Evolutionary conservation across 2,797 vertebrate genomes (phyloP).

Genomic region (Aselliscus stoliczkanus): DNA sequence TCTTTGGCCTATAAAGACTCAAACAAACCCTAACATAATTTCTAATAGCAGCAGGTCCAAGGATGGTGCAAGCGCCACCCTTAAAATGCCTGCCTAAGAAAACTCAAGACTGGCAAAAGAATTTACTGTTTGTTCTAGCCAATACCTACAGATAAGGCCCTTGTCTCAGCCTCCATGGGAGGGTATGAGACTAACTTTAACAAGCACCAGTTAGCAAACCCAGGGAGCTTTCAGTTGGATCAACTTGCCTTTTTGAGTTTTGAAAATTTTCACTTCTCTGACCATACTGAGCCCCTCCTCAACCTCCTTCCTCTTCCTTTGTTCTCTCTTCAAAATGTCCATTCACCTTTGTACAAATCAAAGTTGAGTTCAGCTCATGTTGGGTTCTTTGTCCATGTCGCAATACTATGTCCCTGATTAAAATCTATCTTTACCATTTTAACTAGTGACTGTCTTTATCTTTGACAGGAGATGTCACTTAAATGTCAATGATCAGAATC

Average conservation of each 20-base stretch:
- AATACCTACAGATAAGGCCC: background rate
- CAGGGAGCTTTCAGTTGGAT: background rate
- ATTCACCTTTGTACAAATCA: background rate
- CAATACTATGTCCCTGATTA: background rate
- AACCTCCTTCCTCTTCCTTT: background rate
- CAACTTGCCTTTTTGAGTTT: background rate
- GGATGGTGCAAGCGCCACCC: background rate
- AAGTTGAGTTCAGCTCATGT: background rate
- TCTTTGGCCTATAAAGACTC: background rate
- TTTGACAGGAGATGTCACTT: background rate
- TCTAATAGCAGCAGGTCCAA: background rate
- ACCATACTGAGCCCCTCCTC: background rate
- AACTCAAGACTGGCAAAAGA: background rate
- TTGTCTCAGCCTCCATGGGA: background rate
- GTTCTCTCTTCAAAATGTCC: background rate
- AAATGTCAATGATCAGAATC: background rate
- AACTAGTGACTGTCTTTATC: background rate
- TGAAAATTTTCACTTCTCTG: background rate
- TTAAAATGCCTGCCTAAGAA: background rate
- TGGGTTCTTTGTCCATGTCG: background rate
- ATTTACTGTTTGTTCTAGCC: background rate
- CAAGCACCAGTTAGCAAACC: background rate
- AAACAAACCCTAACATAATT: background rate
- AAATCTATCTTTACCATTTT: background rate
- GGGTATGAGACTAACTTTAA: background rate